Percentiles rank a stretch among this genome's conserved stretches.
Conservation (phyloP, 2,797 vertebrate species). For the Darevskia nairensis region DNA sequence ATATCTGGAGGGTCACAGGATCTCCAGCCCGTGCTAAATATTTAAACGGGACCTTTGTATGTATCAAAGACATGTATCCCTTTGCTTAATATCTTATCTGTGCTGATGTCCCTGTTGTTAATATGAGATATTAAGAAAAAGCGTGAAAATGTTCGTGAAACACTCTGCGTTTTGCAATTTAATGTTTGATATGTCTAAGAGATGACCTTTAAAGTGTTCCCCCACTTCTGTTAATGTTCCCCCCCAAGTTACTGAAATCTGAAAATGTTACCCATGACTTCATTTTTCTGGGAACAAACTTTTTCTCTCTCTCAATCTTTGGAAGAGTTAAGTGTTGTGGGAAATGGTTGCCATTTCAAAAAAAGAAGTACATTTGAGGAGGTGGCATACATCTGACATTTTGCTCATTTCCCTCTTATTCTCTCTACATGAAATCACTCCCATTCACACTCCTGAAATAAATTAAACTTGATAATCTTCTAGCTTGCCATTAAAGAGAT, state of each 20-base stretch:
- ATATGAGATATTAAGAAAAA: background rate
- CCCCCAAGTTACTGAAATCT: background rate
- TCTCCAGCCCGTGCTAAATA: background rate
- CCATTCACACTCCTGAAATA: constrained; percentile 42
- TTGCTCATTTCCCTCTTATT: constrained; percentile 41
- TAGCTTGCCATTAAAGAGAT: constrained; percentile 34
- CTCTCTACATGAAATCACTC: constrained; percentile 46
- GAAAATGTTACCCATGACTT: constrained; percentile 12
- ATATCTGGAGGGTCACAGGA: background rate
- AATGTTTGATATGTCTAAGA: background rate
- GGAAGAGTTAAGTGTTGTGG: constrained; percentile 39
- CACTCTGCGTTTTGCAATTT: background rate
- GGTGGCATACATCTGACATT: constrained; percentile 40
- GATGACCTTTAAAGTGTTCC: background rate
- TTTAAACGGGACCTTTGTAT: background rate
- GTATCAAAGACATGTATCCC: background rate
- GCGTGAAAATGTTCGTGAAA: background rate
- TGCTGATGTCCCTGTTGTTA: background rate
- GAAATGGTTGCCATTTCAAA: constrained; percentile 38
- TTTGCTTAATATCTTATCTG: background rate
- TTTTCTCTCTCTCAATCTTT: background rate
- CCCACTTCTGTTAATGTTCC: background rate
- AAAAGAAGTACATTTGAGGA: background rate
- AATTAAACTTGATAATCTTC: constrained; percentile 53
- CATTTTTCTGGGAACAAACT: constrained; percentile 27